Conservation (phyloP, 2,888 invertebrate genomes). For the Lathronympha strigana region DNA sequence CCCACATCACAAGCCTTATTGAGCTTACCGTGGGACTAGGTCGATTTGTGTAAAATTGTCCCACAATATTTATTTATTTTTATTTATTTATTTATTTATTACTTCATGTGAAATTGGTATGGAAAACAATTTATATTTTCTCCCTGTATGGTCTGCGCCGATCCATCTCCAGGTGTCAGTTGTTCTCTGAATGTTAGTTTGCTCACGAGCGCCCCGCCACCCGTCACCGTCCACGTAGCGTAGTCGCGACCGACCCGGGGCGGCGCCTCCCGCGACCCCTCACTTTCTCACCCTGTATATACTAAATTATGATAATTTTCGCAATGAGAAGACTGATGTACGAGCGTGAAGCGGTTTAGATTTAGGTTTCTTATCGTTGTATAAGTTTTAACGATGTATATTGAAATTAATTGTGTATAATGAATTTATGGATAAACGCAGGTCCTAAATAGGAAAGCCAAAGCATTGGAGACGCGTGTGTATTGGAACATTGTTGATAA, state of each 20-base stretch:
- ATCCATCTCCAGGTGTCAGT: slow-evolving; percentile 3
- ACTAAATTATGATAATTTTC: slow-evolving; percentile 77
- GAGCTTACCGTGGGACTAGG: no score
- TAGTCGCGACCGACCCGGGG: slow-evolving; percentile 1
- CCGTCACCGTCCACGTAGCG: slow-evolving; percentile 26
- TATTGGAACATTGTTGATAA: slow-evolving; percentile 52
- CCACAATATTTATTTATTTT: no score
- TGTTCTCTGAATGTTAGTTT: slow-evolving; percentile 11
- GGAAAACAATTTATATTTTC: background rate
- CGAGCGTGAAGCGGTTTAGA: slow-evolving; percentile 76
- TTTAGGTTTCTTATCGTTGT: slow-evolving; percentile 71
- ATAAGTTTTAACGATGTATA: slow-evolving; percentile 70
- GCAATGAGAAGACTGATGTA: slow-evolving; percentile 83
- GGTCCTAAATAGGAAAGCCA: slow-evolving; percentile 52
- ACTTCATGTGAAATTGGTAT: no score
- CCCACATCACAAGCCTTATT: no score
- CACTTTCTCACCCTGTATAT: slow-evolving; percentile 42
- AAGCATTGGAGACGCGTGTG: slow-evolving; percentile 51
- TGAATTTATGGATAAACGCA: slow-evolving; percentile 48
- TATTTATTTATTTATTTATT: no score
- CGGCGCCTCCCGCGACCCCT: background rate
- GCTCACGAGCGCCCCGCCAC: slow-evolving; percentile 6
- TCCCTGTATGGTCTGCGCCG: background rate
- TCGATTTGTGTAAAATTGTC: no score
- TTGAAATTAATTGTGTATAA: slow-evolving; percentile 61